Evolutionary conservation across 2,888 invertebrate genomes (phyloP).

Genomic region (Baronia brevicornis): DNA sequence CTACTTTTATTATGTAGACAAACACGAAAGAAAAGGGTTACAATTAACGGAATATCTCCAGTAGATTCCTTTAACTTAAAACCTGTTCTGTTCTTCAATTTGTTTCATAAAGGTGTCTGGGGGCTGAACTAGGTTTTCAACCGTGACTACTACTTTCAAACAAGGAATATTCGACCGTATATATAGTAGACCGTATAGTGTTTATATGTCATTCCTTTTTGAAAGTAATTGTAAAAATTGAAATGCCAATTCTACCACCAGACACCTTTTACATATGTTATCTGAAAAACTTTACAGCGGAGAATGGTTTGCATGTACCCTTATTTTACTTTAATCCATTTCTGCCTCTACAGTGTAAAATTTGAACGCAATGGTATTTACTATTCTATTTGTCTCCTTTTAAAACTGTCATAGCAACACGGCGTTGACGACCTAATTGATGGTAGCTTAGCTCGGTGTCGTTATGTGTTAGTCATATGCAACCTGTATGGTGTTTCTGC

Average conservation of each 20-base stretch:
- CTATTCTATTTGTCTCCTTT: slow-evolving; percentile 7
- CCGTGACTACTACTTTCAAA: no score
- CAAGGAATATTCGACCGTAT: no score
- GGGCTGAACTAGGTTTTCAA: no score
- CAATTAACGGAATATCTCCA: slow-evolving; percentile 31
- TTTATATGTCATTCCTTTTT: no score
- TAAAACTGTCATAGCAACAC: slow-evolving; percentile 4
- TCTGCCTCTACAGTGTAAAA: no score
- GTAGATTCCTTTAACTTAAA: slow-evolving; percentile 29
- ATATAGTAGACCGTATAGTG: no score
- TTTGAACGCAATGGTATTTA: slow-evolving; percentile 13
- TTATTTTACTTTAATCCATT: slow-evolving; percentile 31
- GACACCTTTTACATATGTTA: no score
- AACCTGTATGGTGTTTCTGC: slow-evolving; percentile 21
- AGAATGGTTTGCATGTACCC: slow-evolving; percentile 49
- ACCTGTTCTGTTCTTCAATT: slow-evolving; percentile 22
- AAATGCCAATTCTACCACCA: no score
- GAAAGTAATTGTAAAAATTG: no score
- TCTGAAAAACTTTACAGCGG: slow-evolving; percentile 11
- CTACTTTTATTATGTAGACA: slow-evolving; percentile 42
- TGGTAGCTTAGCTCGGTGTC: slow-evolving; percentile 60
- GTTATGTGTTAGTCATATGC: slow-evolving; percentile 48
- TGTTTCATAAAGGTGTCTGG: slow-evolving; percentile 17
- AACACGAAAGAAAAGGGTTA: slow-evolving; percentile 37
- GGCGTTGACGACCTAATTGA: slow-evolving; percentile 20